A percentile compares a stretch with the other conserved stretches of the same genome.
These are phyloP conservation scores for Melanotaenia trifasciata DNA, from an alignment of 2,797 vertebrate genomes.

Conservation along the genomic window DNA sequence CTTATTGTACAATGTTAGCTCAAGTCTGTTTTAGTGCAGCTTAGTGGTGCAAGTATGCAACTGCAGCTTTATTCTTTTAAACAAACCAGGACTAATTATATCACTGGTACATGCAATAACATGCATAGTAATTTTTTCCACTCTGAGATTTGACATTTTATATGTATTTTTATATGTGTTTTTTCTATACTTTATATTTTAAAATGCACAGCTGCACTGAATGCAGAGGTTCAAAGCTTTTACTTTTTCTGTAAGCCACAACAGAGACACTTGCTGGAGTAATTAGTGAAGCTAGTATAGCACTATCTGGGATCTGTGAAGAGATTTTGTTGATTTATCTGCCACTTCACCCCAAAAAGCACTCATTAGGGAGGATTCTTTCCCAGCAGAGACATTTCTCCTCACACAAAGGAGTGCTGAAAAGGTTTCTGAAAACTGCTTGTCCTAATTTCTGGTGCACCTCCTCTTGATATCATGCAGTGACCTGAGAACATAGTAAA, in stretches of 20 bases:
- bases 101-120: no score
- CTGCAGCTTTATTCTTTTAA: neutral
- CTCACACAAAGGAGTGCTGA: slow-evolving; percentile 45
- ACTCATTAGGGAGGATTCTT: slow-evolving; percentile 52
- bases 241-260: neutral
- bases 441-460: slow-evolving; percentile 51
- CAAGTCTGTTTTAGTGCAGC: neutral
- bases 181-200: neutral
- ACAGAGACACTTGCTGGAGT: slow-evolving; percentile 18
- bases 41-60: no score
- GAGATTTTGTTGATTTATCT: slow-evolving; percentile 41
- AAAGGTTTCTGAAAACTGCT: slow-evolving; percentile 31
- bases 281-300: neutral
- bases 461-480: slow-evolving; percentile 29
- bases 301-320: slow-evolving; percentile 9
- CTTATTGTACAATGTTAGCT: neutral
- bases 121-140: no score
- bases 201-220: neutral
- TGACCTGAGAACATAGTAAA: slow-evolving; percentile 45
- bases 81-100: neutral
- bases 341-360: slow-evolving; percentile 42
- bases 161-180: neutral
- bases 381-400: slow-evolving; percentile 33
- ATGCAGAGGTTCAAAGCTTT: neutral
- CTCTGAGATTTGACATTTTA: neutral